Conservation (phyloP, 2,797 vertebrate genomes). For the Phylloscopus collybita region DNA sequence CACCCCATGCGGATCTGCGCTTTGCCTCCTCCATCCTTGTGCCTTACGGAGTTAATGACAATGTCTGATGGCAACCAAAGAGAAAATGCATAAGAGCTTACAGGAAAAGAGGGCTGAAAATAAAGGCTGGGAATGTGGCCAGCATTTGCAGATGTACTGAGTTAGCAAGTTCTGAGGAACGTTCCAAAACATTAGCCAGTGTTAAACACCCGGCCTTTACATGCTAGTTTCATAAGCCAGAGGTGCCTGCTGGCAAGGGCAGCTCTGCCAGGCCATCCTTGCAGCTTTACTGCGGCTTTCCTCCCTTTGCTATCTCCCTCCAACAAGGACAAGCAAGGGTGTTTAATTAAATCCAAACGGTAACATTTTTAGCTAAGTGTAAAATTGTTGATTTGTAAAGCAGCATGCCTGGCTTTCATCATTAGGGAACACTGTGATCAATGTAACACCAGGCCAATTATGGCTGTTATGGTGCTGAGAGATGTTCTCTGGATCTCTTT, state of each 20-base stretch:
- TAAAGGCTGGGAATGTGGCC: slow-evolving; percentile 24
- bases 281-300: not conserved
- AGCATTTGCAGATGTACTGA: slow-evolving; percentile 28
- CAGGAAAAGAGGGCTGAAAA: slow-evolving; percentile 22
- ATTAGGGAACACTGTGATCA: slow-evolving; percentile 12
- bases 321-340: not conserved
- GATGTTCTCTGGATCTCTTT: not conserved
- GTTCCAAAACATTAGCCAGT: slow-evolving; percentile 13
- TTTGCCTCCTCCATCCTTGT: not conserved
- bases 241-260: not conserved
- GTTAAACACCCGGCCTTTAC: not conserved
- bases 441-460: slow-evolving; percentile 29
- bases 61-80: not conserved
- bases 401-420: not conserved
- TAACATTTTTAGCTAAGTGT: slow-evolving; percentile 29
- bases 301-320: not conserved
- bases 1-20: fast-evolving
- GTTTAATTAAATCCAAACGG: slow-evolving; percentile 38
- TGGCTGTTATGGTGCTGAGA: not conserved
- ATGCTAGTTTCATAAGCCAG: not conserved
- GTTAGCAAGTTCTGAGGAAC: not conserved
- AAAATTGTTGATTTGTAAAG: slow-evolving; percentile 53
- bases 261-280: not conserved
- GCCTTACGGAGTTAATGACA: not conserved
- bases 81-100: not conserved